Base-by-base conservation (phyloP, 2,113 vertebrate genomes). In the Sakesphorus luctuosus region DNA sequence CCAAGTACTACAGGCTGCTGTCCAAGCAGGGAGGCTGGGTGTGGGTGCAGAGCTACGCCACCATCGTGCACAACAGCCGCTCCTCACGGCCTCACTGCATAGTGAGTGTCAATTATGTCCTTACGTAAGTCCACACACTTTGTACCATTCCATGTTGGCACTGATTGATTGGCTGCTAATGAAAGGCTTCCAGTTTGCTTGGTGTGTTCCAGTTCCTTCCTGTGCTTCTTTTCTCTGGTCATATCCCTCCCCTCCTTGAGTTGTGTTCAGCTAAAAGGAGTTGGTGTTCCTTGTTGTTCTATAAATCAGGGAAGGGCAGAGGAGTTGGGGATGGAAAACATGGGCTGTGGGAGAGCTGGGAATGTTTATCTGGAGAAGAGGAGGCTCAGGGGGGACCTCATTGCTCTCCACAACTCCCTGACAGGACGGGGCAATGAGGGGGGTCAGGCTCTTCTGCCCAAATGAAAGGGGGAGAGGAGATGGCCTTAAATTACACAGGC, bases 81-180 rank as follows among this genome's bases (percentile, higher is more conserved):
- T 99, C 99, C 3, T 99, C 99, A 84, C 97, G 99, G 87, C 99
- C 99, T 84, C 99, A 99, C 98, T 99, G 99, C 97, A 99, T 99
- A 90, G 99, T 99, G 98, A 99, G 99, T 91, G 98, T 99, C 96
- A 99, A 99, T 98, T 99, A 99, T 94, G 99, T 99, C 84, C 98
- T 99, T 95, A 99, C 99, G 99, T 99, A 98, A 99, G 99, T 99
- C 96, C 89, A 96, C 94, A 91, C 50, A 82, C 91, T 96, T 97
- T 90, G 94, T 96, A 97, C 75, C 95, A 94, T 96, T 94, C 90
- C 9, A 46, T 80, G 84, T 46, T 87, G 44, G 3, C 68, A 31
- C 62, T 67, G 18, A 75, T 36, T 10, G 65, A 53, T 24, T 52
- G 53, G 6, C 36, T 84, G 8, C 18, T 49, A 84, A 20, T 66